Conservation (phyloP, 2,888 invertebrate genomes). For the Pseudanteris insignis region DNA sequence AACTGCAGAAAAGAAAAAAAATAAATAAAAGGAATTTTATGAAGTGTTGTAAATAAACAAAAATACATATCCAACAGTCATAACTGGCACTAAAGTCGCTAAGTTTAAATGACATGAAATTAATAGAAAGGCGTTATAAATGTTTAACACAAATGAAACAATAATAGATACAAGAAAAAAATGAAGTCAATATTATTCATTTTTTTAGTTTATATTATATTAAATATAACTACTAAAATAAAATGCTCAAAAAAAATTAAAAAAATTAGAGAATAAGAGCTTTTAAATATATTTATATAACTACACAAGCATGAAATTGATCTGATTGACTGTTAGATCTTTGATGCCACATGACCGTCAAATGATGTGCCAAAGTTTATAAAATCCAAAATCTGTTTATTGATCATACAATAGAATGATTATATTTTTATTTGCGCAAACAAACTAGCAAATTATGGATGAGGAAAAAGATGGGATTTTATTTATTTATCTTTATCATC, state of each 20-base stretch:
- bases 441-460: constrained; percentile 15
- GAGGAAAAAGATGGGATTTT: constrained; percentile 26
- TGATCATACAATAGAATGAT: constrained; percentile 51
- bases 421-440: constrained; percentile 20
- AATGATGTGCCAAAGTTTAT: constrained; percentile 55
- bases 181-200: no score
- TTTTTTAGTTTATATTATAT: no score
- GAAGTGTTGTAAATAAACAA: constrained; percentile 58
- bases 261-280: background rate
- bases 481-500: constrained; percentile 25
- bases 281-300: no score
- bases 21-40: constrained; percentile 35
- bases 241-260: background rate
- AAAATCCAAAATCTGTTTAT: constrained; percentile 57
- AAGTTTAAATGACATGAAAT: constrained; percentile 37
- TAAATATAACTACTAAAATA: no score
- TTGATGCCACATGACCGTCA: constrained; percentile 62
- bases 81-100: constrained; percentile 57
- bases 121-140: background rate
- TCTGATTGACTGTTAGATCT: no score
- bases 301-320: no score
- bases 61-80: constrained; percentile 60
- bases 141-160: no score
- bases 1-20: constrained; percentile 15
- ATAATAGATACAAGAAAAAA: no score